Base-by-base conservation (phyloP, 2,113 vertebrate species). In the Azemiops feae region DNA sequence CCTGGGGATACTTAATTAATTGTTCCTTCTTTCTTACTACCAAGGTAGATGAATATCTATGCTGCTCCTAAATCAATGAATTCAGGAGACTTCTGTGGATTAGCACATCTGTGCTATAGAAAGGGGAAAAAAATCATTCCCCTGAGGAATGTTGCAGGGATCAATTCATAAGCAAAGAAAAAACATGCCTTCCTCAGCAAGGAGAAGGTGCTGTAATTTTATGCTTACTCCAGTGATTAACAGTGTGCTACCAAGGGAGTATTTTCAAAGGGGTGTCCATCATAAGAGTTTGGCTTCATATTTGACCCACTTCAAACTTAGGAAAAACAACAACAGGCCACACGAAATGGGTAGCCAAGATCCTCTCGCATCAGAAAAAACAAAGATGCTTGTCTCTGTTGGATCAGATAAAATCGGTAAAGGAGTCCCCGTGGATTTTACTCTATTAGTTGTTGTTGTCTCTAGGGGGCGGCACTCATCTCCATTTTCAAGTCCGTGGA, bases 161-260 rank as follows among this genome's bases (percentile, higher is more conserved):
- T 97, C 96, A 96, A 96, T 97, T 98, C 97, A 96, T 97, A 97
- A 96, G 92, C 94, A 94, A 97, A 97, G 93, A 34, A 53, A 85
- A 97, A 97, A 97, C 95, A 97, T 96, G 95, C 95, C 96, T 96
- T 96, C 97, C 96, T 97, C 96, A 97, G 96, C 97, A 97, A 97
- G 94, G 95, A 96, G 97, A 95, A 94, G 47, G 93, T 93, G 91
- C 58, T 74, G 69, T 43, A 55, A 92, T 53, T 94, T 97, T 96
- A 95, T 95, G 93, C 95, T 96, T 96, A 90, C 92, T 95, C 52
- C 91, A 64, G 85, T 97, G 96, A 97, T 97, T 97, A 98, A 97
- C 97, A 96, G 90, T 1, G 0, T 18, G 43, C 90, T 92, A 50
- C 47, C 93, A 58, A 89, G 88, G 22, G 43, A 95, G 69, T 88